Conservation (phyloP, 1,140 invertebrate species). For the Mamestra configurata region DNA sequence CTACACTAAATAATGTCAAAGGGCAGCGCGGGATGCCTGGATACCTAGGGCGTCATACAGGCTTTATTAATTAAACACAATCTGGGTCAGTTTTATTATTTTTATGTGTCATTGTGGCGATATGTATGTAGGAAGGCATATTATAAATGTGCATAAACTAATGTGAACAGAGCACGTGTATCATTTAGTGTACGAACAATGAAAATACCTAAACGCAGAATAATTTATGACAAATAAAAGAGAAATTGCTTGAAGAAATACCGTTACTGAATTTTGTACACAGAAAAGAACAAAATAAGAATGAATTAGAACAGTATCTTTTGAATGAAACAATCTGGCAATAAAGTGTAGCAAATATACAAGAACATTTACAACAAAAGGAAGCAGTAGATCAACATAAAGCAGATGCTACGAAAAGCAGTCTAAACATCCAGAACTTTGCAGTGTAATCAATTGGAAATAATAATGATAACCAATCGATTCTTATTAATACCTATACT, state of each 20-base stretch:
- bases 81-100: slow-evolving; percentile 49
- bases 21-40: slow-evolving; percentile 74
- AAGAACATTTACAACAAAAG: neutral
- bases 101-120: neutral
- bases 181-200: neutral
- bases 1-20: slow-evolving; percentile 78
- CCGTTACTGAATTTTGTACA: neutral
- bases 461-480: neutral
- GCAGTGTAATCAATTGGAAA: neutral
- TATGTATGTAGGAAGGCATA: neutral
- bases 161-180: neutral
- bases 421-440: neutral
- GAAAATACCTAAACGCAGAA: neutral
- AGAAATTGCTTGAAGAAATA: neutral
- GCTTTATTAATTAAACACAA: slow-evolving; percentile 68
- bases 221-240: neutral
- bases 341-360: neutral
- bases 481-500: neutral
- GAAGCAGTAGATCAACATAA: neutral
- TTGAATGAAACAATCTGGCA: neutral
- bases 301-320: neutral
- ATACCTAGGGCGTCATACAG: slow-evolving; percentile 66
- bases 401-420: neutral
- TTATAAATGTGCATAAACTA: slow-evolving; percentile 14
- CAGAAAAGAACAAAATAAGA: neutral